Evolutionary conservation across 1,140 invertebrate species (phyloP).

Genomic region (Orius insidiosus): DNA sequence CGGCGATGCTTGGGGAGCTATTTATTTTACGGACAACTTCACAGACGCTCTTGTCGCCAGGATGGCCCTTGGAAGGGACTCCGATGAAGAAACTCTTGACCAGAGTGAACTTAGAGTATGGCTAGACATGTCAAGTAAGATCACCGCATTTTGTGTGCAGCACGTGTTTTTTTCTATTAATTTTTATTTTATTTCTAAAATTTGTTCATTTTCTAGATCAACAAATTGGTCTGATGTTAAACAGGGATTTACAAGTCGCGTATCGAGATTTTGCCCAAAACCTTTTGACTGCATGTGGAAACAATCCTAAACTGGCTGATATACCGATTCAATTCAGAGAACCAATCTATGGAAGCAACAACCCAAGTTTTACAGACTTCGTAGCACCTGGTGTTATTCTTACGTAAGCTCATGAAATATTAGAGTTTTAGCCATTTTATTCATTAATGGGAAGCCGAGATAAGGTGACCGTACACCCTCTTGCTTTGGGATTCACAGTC

Average conservation of each 20-base stretch:
- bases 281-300: constrained; percentile 46
- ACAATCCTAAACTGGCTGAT: constrained; percentile 62
- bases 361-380: constrained; percentile 84
- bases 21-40: constrained; percentile 71
- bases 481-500: too few relatives aligned
- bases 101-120: constrained; percentile 57
- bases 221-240: constrained; percentile 70
- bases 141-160: constrained; percentile 1
- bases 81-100: constrained; percentile 46
- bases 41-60: constrained; percentile 52
- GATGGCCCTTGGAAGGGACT: constrained; percentile 45
- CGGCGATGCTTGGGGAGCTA: constrained; percentile 64
- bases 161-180: background rate
- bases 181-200: constrained; percentile 17
- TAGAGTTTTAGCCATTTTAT: too few relatives aligned
- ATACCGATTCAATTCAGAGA: constrained; percentile 64
- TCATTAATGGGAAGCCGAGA: too few relatives aligned
- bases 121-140: constrained; percentile 81
- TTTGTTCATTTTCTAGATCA: constrained; percentile 79
- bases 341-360: constrained; percentile 71
- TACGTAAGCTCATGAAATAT: constrained; percentile 64
- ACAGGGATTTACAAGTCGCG: constrained; percentile 50
- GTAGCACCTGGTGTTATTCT: constrained; percentile 85
- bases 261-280: constrained; percentile 55
- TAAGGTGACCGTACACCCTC: too few relatives aligned